Base-by-base conservation (phyloP, 2,888 invertebrate genomes). In the Allygus modestus region DNA sequence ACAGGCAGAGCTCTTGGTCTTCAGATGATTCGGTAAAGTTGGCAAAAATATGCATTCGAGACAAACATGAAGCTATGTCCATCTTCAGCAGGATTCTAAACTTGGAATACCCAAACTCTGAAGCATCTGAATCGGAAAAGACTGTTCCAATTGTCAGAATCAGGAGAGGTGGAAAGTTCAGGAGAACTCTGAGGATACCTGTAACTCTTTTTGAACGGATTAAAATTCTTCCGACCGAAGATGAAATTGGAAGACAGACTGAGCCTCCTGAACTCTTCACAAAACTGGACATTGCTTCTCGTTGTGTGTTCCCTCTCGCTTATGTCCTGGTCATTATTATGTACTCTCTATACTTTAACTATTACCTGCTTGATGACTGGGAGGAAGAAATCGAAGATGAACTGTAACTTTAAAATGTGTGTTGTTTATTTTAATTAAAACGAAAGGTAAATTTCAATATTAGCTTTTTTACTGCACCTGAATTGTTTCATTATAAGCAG, bases 191-290 rank as follows among this genome's bases (percentile, higher is more conserved):
- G 23, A 54, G 75, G 28, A 83, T 83, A 11, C 83, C 83, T 37
- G 73, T 43, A n/a, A 15, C n/a, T 7, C n/a, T 83, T 37, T 75
- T 58, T 20, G 73, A 75, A 17, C 51, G 51, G 28, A 28, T 75
- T 0, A 83, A 83, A 28, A 58, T 83, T 58, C 43, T 83, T 31
- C 83, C 83, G 11, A 83, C 33, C 83, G 82, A 84, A 61, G 77
- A 82, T 7, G 84, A 84, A 43, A 82, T 82, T 43, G 82, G 75
- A 61, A 84, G 82, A 20, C 82, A 84, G 9, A 73, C 65, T 23
- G 84, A 84, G 28, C 69, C 84, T 82, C 61, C 65, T 28, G 75
- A 83, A 41, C 28, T 41, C 5, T 83, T 83, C 51, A 75, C 83
- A 58, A 83, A 71, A 58, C 75, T 83, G 31, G 83, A 83, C 41